Conservation (phyloP, 2,113 vertebrate species). For the Elgaria multicarinata region DNA sequence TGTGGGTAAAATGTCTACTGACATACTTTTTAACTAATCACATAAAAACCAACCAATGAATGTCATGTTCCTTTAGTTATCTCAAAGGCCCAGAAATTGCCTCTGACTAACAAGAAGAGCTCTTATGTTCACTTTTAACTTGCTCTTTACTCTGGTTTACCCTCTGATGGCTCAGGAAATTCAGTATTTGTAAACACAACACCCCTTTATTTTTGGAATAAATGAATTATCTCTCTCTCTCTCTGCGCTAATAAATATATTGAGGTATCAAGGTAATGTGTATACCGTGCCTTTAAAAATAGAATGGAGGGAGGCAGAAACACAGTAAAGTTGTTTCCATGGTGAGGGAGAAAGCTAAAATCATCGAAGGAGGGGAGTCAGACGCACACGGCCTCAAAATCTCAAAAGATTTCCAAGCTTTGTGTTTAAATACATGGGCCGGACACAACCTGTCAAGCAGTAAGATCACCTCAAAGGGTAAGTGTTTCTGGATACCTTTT, state of each 20-base stretch:
- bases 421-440: background rate
- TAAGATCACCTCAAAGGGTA: rapidly evolving
- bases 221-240: no score
- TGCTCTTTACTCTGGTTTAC: background rate
- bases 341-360: constrained; percentile 27
- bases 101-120: background rate
- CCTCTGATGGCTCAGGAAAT: background rate
- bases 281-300: constrained; percentile 27
- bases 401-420: background rate
- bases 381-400: no score
- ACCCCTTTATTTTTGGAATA: background rate
- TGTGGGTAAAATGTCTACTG: background rate
- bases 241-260: background rate
- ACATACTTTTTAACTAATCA: background rate
- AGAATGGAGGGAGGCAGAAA: constrained; percentile 4
- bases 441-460: background rate
- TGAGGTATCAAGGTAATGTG: no score
- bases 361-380: background rate
- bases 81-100: background rate
- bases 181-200: background rate
- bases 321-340: constrained; percentile 64
- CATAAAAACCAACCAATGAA: background rate
- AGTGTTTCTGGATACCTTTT: background rate
- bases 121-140: background rate
- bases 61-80: background rate